Evolutionary conservation across 30 jellyfish, hydroid and myxozoan species (phyloP), one percentile per base, ranked within the genome.

Genomic region (Turritopsis dohrnii): DNA sequence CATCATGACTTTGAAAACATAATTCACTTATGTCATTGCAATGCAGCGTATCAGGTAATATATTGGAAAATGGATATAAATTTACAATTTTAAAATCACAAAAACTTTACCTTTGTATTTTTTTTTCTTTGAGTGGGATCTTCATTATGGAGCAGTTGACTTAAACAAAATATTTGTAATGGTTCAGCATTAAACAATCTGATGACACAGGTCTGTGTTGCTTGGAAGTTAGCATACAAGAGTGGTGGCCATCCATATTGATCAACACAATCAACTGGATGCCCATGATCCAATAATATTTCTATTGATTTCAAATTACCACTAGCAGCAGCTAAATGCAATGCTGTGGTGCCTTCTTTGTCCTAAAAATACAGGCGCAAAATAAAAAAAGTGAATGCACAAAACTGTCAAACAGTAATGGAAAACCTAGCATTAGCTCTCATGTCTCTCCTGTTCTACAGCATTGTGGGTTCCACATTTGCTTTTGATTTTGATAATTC

Each of bases 191-290:
- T 66, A 88, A 91, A 86, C 82, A 91, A 65, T 22, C 71, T 88
- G 19, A 87, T 88, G 16, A 91, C 97, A 87, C 90, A 86, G 69
- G 87, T 76, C 84, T 91, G 92, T 54, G 84, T 72, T 1, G 94
- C 79, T 71, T 83, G 92, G 54, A 91, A 91, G 82, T 91, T 91
- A 23, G 97, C 97, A 75, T 91, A 91, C 52, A 91, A 86, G 21
- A 91, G 88, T 7, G 97, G 97, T 21, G 96, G 97, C 97, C 97
- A 91, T 16, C 97, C 97, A 65, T 87, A 75, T 72, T 83, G 82
- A 71, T 91, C 97, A 28, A 86, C 71, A 65, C 96, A 75, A 31
- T 91, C 90, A 16, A 87, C 96, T 25, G 79, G 82, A 69, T 91
- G 97, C 5, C 97, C 97, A 84, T 54, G 73, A 0, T 27, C 81